These are phyloP conservation scores for Pteria penguin DNA, from an alignment of 2,888 invertebrate species.

Conservation along the genomic window DNA sequence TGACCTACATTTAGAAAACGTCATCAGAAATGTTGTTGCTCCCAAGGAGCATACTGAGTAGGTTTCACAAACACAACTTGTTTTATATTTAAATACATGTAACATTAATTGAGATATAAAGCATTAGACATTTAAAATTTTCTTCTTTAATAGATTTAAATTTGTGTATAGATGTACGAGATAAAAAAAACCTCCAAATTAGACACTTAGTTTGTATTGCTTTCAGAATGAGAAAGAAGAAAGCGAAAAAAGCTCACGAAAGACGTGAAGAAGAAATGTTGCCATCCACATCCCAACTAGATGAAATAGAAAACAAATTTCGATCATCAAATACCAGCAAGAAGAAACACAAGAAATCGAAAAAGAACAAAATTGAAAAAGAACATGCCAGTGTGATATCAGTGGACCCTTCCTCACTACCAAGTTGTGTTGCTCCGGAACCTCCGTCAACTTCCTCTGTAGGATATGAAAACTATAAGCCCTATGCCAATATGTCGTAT, in stretches of 20 bases:
- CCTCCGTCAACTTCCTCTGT: not conserved
- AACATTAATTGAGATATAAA: no score
- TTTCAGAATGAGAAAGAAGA: not conserved
- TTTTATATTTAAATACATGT: no score
- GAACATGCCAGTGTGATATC: not conserved
- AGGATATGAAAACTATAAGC: not conserved
- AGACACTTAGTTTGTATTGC: no score
- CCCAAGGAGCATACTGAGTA: no score
- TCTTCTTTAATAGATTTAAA: no score
- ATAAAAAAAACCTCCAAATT: no score
- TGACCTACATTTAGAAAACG: no score
- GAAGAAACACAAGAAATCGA: not conserved
- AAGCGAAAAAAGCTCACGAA: not conserved
- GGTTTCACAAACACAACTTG: no score
- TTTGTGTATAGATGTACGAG: no score
- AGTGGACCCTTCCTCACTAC: not conserved
- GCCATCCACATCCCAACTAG: not conserved
- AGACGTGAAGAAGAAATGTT: not conserved
- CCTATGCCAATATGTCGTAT: not conserved
- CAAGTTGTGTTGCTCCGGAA: not conserved
- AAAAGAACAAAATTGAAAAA: not conserved
- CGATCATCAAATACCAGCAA: not conserved
- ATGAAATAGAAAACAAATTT: not conserved
- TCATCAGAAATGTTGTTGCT: no score
- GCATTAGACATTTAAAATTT: no score